phyloP scores from a whole-genome alignment of 2,888 invertebrate genomes.

The Peribatodes rhomboidaria region DNA sequence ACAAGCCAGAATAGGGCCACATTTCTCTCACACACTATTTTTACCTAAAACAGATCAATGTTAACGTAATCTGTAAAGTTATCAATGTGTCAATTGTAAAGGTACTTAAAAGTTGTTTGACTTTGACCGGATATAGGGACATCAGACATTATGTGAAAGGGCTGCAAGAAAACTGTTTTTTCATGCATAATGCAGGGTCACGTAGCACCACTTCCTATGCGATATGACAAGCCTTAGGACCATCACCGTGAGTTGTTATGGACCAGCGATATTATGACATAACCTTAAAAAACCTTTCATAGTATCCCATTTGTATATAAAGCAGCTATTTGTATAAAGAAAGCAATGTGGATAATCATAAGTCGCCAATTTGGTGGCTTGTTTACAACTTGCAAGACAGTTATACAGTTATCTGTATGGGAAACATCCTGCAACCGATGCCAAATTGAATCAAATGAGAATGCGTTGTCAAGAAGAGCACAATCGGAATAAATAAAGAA shows the following conservation, averaged over 20 bases:
- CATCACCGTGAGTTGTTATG: constrained; percentile 36
- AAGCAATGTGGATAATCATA: constrained; percentile 33
- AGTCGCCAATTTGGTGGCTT: constrained; percentile 30
- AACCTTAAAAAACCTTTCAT: constrained; percentile 35
- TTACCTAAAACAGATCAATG: too few species aligned
- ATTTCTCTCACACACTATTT: too few species aligned
- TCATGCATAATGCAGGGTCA: constrained; percentile 52
- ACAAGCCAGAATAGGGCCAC: not conserved
- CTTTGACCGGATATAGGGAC: not conserved
- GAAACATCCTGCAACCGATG: constrained; percentile 20
- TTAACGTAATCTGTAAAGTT: too few species aligned
- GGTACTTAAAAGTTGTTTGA: not conserved
- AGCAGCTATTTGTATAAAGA: constrained; percentile 25
- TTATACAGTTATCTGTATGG: not conserved
- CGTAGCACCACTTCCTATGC: constrained; percentile 42
- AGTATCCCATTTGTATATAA: constrained; percentile 32
- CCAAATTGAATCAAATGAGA: constrained; percentile 19
- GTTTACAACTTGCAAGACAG: constrained; percentile 25
- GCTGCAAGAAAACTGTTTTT: constrained; percentile 39
- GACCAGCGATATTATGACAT: constrained; percentile 30
- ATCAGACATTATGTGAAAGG: constrained; percentile 8
- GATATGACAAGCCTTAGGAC: constrained; percentile 43
- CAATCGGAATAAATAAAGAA: not conserved
- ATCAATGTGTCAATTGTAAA: too few species aligned
- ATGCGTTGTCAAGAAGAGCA: not conserved